These are phyloP conservation scores for Hylyphantes graminicola DNA, from an alignment of 1,140 invertebrate genomes.

Conservation along the genomic window DNA sequence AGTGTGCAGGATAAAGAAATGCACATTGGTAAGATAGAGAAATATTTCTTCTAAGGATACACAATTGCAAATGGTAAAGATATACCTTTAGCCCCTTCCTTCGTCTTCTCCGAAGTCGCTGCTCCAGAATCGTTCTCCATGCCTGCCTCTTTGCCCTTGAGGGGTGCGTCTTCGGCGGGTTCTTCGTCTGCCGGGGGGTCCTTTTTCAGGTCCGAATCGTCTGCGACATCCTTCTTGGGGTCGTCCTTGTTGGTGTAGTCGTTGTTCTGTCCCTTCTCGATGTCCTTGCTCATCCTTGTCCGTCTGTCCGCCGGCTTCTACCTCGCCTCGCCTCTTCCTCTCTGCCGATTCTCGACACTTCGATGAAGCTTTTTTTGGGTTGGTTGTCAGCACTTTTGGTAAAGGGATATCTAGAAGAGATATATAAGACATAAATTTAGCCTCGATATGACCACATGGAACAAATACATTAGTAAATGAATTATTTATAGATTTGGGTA, in stretches of 20 bases:
- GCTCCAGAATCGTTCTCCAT: slow-evolving; percentile 43
- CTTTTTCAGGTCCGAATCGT: slow-evolving; percentile 44
- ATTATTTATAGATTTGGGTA: too few relatives aligned
- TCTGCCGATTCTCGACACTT: not conserved
- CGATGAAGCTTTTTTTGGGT: too few relatives aligned
- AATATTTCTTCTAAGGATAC: too few relatives aligned
- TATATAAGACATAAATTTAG: too few relatives aligned
- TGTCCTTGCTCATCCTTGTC: slow-evolving; percentile 46
- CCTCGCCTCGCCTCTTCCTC: slow-evolving; percentile 4
- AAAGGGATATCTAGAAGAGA: too few relatives aligned
- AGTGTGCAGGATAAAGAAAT: too few relatives aligned
- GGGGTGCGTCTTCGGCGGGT: slow-evolving; percentile 53
- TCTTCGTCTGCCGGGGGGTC: slow-evolving; percentile 37
- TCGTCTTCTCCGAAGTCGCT: slow-evolving; percentile 19
- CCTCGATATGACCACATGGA: too few relatives aligned
- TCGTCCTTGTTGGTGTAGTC: slow-evolving; percentile 18
- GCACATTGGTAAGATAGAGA: too few relatives aligned
- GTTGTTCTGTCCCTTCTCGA: slow-evolving; percentile 19
- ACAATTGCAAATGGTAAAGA: too few relatives aligned
- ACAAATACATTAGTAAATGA: too few relatives aligned
- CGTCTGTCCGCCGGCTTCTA: not conserved
- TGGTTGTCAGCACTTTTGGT: too few relatives aligned
- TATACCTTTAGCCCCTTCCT: slow-evolving; percentile 48
- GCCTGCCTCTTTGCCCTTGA: slow-evolving; percentile 31
- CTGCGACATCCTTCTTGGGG: slow-evolving; percentile 5